phyloP scores from a whole-genome alignment of 2,888 invertebrate species.

The Trissoscelio sp. region DNA sequence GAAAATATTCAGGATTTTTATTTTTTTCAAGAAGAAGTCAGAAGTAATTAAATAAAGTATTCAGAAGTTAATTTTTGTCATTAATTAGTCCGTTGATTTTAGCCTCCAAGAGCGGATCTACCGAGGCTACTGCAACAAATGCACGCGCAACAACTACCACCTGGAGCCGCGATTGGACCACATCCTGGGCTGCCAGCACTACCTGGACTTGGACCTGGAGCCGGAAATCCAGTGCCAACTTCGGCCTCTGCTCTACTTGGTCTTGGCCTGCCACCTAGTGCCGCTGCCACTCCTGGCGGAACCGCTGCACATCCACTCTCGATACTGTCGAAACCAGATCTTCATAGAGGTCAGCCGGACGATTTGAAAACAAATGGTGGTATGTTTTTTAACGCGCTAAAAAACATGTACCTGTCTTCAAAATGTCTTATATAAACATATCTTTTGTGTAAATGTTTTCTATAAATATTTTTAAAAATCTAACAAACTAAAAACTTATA shows the following conservation, averaged over 20 bases:
- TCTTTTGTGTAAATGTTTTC: too few species aligned
- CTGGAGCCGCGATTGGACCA: constrained; percentile 89
- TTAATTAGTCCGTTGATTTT: constrained; percentile 78
- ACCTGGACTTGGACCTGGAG: constrained; percentile 84
- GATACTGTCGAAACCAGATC: constrained; percentile 91
- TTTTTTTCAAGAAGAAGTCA: too few species aligned
- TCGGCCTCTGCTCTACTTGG: constrained; percentile 84
- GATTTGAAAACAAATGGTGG: constrained; percentile 91
- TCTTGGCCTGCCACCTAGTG: constrained; percentile 83
- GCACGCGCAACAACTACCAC: constrained; percentile 92
- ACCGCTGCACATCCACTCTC: constrained; percentile 90
- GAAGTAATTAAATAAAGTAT: too few species aligned
- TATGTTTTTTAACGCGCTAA: too few species aligned
- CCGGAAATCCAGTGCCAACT: constrained; percentile 83
- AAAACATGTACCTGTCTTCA: too few species aligned
- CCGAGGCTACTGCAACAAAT: constrained; percentile 94
- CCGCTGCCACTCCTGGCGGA: constrained; percentile 86
- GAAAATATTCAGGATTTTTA: too few species aligned
- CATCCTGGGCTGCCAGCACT: constrained; percentile 87
- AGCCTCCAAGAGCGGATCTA: constrained; percentile 94
- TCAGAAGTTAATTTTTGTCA: constrained; percentile 13
- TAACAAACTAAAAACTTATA: too few species aligned
- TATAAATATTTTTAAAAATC: too few species aligned
- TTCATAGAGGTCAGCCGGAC: constrained; percentile 87
- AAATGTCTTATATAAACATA: too few species aligned